phyloP scores from a whole-genome alignment of 2,888 invertebrate species.

The Chymomyza caudatula region DNA sequence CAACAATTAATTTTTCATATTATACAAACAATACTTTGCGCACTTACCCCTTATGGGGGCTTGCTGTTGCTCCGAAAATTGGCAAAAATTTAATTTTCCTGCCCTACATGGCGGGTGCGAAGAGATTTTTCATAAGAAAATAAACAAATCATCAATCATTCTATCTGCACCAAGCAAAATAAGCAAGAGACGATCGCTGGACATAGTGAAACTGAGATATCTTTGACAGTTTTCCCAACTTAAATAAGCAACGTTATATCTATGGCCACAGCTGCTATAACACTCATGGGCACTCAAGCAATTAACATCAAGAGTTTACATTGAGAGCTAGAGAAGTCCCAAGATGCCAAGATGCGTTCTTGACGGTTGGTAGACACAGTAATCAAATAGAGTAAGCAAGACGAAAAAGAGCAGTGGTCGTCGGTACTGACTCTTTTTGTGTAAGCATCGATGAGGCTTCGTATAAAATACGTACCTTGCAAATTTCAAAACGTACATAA shows the following conservation, averaged over 20 bases:
- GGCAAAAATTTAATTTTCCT: conserved; percentile 38
- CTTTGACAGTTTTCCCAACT: conserved; percentile 68
- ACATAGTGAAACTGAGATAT: conserved; percentile 55
- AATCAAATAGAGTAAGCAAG: neutral
- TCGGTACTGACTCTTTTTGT: neutral
- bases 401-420: neutral
- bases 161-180: conserved; percentile 47
- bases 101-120: conserved; percentile 47
- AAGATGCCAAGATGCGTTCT: conserved; percentile 7
- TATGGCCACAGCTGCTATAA: conserved; percentile 40
- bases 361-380: neutral
- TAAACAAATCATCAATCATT: conserved; percentile 75
- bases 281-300: conserved; percentile 64
- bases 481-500: conserved; percentile 37
- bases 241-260: conserved; percentile 41
- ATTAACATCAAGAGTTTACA: conserved; percentile 53
- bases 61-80: conserved; percentile 39
- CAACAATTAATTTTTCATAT: conserved; percentile 65
- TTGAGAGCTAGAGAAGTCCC: conserved; percentile 12
- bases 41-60: conserved; percentile 45
- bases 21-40: conserved; percentile 47
- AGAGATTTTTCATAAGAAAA: conserved; percentile 67
- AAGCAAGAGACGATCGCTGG: conserved; percentile 23
- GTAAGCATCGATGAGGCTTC: conserved; percentile 25
- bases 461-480: conserved; percentile 33